Evolutionary conservation across 2,888 invertebrate species (phyloP), one percentile per base, ranked within the genome.

Genomic region (Ametastegia equiseti): DNA sequence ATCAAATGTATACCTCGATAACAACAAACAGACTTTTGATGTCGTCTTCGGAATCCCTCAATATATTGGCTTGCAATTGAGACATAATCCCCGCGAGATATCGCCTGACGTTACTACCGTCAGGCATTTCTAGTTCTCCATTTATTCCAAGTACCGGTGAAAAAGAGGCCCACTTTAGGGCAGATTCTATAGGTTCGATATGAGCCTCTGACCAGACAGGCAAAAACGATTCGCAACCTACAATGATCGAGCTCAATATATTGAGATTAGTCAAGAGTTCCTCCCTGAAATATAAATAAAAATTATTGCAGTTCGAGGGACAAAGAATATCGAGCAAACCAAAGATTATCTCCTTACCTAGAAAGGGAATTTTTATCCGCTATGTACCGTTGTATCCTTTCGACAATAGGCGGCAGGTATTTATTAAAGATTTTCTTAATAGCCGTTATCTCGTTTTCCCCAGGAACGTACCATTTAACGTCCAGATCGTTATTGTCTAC

Each of bases 391-490:
- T 94, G 92, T 80, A 97, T 92, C 80, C 92, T 93, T 0, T 91
- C 89, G 78, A 96, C 89, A 89, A 96, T 95, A 0, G 94, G 94
- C 54, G 94, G 92, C 82, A 97, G 90, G 90, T 95, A 96, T 85
- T 94, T 93, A 82, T 94, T 92, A 15, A 96, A 91, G 9, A 98
- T 88, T 87, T 93, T 92, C 86, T 95, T 94, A 1, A 96, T 94
- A 83, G 94, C 94, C 0, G 92, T 91, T 0, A 96, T 93, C 89
- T 97, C 97, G 54, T 94, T 94, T 30, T 93, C 92, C 30, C 93
- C 94, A 0, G 98, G 97, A 69, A 95, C 92, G 88, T 97, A 96
- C 97, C 97, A 98, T 57, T 94, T 92, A 27, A 97, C 92, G 7
- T 94, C 92, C 23, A 96, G 92, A 36, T 95, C 93, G 80, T 95